phyloP scores from a whole-genome alignment of 2,888 invertebrate species.

The Gymnocheta viridis region DNA sequence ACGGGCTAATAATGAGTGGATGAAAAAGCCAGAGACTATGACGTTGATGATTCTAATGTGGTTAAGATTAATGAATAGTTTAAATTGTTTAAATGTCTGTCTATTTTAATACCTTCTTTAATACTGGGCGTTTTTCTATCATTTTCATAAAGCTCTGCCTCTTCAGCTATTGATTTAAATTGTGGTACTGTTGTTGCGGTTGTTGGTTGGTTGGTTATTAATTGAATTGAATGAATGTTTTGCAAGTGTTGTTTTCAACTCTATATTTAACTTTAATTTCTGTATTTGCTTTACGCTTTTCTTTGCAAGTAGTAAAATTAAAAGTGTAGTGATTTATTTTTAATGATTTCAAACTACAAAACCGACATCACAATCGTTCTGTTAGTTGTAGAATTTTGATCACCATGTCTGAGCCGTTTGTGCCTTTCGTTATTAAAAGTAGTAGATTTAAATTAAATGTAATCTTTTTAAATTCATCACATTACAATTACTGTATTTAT shows the following conservation, averaged over 20 bases:
- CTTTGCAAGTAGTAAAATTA: constrained; percentile 51
- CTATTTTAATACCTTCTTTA: constrained; percentile 51
- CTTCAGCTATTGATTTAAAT: constrained; percentile 65
- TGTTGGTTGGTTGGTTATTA: constrained; percentile 37
- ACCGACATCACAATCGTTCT: constrained; percentile 11
- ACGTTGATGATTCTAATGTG: constrained; percentile 69
- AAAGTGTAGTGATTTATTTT: constrained; percentile 66
- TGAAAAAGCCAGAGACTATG: constrained; percentile 38
- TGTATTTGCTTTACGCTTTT: constrained; percentile 34
- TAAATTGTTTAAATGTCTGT: constrained; percentile 62
- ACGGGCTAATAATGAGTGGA: constrained; percentile 37
- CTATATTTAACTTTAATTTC: constrained; percentile 50
- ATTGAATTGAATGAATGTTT: constrained; percentile 54
- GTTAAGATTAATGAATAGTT: constrained; percentile 69
- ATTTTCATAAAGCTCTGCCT: constrained; percentile 32
- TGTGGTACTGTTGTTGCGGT: constrained; percentile 32
- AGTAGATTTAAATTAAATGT: constrained; percentile 55
- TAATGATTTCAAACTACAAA: constrained; percentile 43
- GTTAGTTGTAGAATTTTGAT: not conserved
- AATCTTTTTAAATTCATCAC: constrained; percentile 61
- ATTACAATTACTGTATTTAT: constrained; percentile 58
- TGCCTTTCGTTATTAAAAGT: constrained; percentile 6
- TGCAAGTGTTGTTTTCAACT: constrained; percentile 49
- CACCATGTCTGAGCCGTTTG: not conserved
- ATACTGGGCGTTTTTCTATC: constrained; percentile 57